Base-by-base conservation (phyloP, 2,888 invertebrate genomes). In the Cylindroiulus punctatus region DNA sequence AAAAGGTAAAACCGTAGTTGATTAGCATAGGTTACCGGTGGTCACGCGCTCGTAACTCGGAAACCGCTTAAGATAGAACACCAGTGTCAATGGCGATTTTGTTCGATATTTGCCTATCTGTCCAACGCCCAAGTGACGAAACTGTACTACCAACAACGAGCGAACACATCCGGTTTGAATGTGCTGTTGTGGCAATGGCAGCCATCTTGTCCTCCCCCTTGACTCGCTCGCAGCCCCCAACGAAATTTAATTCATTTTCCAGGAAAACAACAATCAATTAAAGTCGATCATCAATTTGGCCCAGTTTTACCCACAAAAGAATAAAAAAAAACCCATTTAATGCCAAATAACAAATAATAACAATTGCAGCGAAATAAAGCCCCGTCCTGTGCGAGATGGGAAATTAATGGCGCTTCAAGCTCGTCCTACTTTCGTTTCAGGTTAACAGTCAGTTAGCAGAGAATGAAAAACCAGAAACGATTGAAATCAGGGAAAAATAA, bases 251-350 rank as follows among this genome's bases (percentile, higher is more conserved):
- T 52, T 52, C 19, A 52, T 14, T 52, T 52, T n/a, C 7, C 52
- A 52, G 14, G 52, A 52, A 52, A 52, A 52, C 52, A 52, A n/a
- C n/a, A 52, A 52, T 52, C 52, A 52, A 52, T 52, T 52, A 52
- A 52, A 52, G 44, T 44, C 44, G 44, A 44, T 44, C 52, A 19
- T 52, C 19, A 52, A 52, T 52, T n/a, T n/a, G 52, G 7, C n/a
- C 7, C 19, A 52, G 14, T 52, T 52, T 52, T n/a, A 52, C 44
- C 12, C 4, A 44, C 1, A 44, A 44, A 44, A 44, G 12, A 44
- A 44, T 14, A 44, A 5, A 12, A 12, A 0, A 52, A 52, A 52
- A n/a, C 0, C 52, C 36, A 36, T 36, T 52, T 52, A 5, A 44
- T 52, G 4, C 1, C 0, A n/a, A n/a, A 52, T 52, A 52, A n/a